Evolutionary conservation across 2,113 vertebrate species (phyloP).

Genomic region (Parus major): DNA sequence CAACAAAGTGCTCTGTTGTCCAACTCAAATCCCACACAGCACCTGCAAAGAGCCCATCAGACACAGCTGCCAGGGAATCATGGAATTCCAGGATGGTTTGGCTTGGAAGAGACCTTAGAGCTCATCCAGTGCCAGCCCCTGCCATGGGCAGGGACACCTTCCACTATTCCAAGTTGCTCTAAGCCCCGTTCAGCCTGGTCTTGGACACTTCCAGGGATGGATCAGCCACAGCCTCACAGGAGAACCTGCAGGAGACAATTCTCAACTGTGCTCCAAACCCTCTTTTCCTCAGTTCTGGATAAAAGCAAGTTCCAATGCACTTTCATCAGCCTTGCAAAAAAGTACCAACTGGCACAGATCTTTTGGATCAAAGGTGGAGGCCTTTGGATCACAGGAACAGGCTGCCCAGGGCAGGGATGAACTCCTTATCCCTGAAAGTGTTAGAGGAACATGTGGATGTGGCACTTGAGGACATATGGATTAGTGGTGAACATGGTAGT

Average conservation of each 20-base stretch:
- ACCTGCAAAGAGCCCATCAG: neutral
- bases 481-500: neutral
- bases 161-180: fast-evolving
- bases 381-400: neutral
- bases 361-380: neutral
- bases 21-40: neutral
- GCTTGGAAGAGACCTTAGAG: neutral
- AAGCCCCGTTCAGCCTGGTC: fast-evolving
- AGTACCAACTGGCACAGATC: neutral
- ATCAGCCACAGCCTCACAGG: neutral
- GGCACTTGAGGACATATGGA: neutral
- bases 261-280: neutral
- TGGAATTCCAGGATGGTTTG: neutral
- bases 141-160: neutral
- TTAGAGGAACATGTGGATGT: fast-evolving
- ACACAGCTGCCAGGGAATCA: neutral
- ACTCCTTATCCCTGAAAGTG: neutral
- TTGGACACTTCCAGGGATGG: neutral
- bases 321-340: neutral
- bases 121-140: neutral
- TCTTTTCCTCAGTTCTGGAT: neutral
- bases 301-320: neutral
- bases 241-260: neutral
- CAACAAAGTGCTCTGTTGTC: neutral
- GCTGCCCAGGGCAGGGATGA: neutral